Evolutionary conservation across 2,888 invertebrate genomes (phyloP), one percentile per base, ranked within the genome.

Genomic region (Chrysomela aeneicollis): DNA sequence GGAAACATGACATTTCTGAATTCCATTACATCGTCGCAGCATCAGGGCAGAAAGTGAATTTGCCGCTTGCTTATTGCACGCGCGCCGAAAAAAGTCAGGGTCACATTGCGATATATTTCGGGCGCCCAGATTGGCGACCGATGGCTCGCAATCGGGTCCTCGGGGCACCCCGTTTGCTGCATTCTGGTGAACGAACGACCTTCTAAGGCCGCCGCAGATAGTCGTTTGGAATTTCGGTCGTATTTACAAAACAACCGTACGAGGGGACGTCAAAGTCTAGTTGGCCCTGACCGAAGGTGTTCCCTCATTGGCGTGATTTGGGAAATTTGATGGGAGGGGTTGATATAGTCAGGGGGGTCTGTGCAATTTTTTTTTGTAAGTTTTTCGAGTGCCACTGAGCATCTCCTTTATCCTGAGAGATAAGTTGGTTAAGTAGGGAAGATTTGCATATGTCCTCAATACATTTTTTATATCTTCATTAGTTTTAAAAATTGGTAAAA

Each of bases 51-150:
- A n/a, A n/a, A n/a, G n/a, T n/a, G 26, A 26, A 26, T 5, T 26
- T 26, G 26, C 26, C n/a, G n/a, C n/a, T n/a, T 61, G 51, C 60
- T 52, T 19, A 61, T 64, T 18, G 60, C 52, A 59, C 60, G 58
- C 62, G 57, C 46, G 55, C 59, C 64, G 61, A 67, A 65, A 68
- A 64, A 67, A 66, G 51, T 70, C 70, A 70, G 62, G 70, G 70
- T 68, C 68, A 64, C 51, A 50, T 70, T 64, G 66, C 70, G 63
- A 68, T 53, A 68, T 15, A 30, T 49, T 46, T 61, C 37, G 50
- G 66, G 64, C 64, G 66, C 62, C 64, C 30, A 35, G 5, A 35
- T 35, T 9, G 1, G 32, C 6, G 32, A 35, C 10, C 32, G n/a
- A n/a, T n/a, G 32, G 32, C 32, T 35, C 9, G 32, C 32, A 10